Evolutionary conservation across 2,888 invertebrate species (phyloP).

Genomic region (Lepidochrysops patricia): DNA sequence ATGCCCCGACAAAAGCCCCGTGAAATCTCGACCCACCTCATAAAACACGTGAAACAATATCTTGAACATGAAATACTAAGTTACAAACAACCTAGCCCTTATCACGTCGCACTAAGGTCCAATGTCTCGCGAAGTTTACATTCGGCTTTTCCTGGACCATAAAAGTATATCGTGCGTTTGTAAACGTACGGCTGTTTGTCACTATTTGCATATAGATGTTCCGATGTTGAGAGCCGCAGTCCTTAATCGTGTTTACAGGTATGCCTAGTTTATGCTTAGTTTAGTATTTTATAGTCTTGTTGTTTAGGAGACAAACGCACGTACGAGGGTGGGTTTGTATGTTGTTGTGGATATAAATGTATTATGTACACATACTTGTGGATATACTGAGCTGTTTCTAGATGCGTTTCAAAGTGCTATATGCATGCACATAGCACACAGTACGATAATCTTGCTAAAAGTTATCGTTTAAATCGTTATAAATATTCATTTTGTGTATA

Average conservation of each 20-base stretch:
- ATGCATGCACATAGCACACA: no score
- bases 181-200: slow-evolving; percentile 68
- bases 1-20: slow-evolving; percentile 49
- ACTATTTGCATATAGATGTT: slow-evolving; percentile 69
- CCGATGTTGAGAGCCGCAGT: slow-evolving; percentile 14
- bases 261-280: not conserved
- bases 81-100: slow-evolving; percentile 14
- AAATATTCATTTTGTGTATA: no score
- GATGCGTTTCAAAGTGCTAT: no score
- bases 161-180: slow-evolving; percentile 73
- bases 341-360: no score
- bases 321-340: not conserved
- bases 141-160: slow-evolving; percentile 63
- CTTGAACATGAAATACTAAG: slow-evolving; percentile 33
- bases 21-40: slow-evolving; percentile 69
- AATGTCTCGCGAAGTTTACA: slow-evolving; percentile 27
- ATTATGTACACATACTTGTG: no score
- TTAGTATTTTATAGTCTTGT: not conserved
- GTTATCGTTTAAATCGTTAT: no score
- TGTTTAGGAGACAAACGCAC: not conserved
- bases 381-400: no score
- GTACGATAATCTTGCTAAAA: no score
- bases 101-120: slow-evolving; percentile 26
- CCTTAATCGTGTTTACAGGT: slow-evolving; percentile 21
- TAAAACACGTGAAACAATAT: slow-evolving; percentile 73